phyloP scores from a whole-genome alignment of 2,888 invertebrate species.

The Elegia similella region DNA sequence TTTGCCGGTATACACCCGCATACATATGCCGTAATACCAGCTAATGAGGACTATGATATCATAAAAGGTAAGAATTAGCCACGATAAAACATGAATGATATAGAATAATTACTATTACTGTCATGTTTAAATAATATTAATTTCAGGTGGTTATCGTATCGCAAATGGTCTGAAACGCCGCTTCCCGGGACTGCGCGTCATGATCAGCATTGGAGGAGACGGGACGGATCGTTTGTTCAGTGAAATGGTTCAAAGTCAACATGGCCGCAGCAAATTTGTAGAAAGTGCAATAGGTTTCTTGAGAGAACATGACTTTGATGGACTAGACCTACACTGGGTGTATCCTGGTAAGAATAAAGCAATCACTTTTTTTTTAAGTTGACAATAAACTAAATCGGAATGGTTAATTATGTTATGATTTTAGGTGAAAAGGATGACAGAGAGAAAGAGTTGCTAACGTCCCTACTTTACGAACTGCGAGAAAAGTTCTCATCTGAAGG shows the following conservation, averaged over 20 bases:
- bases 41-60: conserved; percentile 86
- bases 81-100: not conserved
- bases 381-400: too few relatives aligned
- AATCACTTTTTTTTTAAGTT: not conserved
- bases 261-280: conserved; percentile 81
- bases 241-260: conserved; percentile 81
- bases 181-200: conserved; percentile 85
- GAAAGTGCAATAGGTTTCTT: conserved; percentile 84
- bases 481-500: conserved; percentile 81
- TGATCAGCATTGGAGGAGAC: conserved; percentile 89
- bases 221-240: conserved; percentile 83
- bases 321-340: conserved; percentile 90
- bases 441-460: conserved; percentile 80
- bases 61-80: conserved; percentile 80
- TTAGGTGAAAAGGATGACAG: conserved; percentile 69
- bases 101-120: too few relatives aligned
- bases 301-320: conserved; percentile 88
- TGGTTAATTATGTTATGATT: conserved; percentile 22
- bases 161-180: conserved; percentile 85
- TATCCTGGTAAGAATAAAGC: conserved; percentile 78
- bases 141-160: conserved; percentile 86
- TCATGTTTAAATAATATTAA: too few relatives aligned
- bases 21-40: conserved; percentile 82
- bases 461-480: conserved; percentile 82
- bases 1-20: conserved; percentile 87